Evolutionary conservation across 1,140 invertebrate genomes (phyloP).

Genomic region (Scaptomyza graminum): DNA sequence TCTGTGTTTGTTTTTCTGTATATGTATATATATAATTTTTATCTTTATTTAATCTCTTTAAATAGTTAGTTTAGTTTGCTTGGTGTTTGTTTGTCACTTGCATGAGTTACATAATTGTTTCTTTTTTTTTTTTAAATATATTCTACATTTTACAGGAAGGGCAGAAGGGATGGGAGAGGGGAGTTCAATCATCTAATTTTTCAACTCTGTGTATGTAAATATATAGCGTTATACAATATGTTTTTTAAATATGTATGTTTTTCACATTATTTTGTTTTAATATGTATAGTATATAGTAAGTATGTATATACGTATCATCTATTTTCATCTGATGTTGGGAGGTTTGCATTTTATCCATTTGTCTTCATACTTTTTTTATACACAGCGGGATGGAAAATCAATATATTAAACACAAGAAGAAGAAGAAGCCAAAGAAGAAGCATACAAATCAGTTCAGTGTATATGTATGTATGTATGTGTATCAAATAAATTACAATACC

Average conservation of each 20-base stretch:
- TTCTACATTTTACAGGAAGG: constrained; percentile 1
- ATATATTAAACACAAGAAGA: constrained; percentile 3
- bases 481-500: constrained; percentile 65
- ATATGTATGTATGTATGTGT: constrained; percentile 28
- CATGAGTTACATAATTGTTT: constrained; percentile 3
- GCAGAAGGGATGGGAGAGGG: background rate
- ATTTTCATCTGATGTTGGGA: background rate
- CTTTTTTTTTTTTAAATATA: constrained; percentile 15
- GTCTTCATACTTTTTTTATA: constrained; percentile 10
- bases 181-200: constrained; percentile 21
- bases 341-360: constrained; percentile 4
- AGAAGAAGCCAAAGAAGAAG: constrained; percentile 9
- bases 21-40: constrained; percentile 47
- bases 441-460: constrained; percentile 35
- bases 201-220: constrained; percentile 18
- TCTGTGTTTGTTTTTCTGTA: background rate
- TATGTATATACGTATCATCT: constrained; percentile 9
- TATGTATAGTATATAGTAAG: background rate
- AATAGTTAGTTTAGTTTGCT: constrained; percentile 42
- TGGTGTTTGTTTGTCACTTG: constrained; percentile 21
- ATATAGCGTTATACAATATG: constrained; percentile 15
- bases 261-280: background rate
- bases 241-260: constrained; percentile 9
- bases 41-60: constrained; percentile 78
- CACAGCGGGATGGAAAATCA: constrained; percentile 8